Evolutionary conservation across 2,888 invertebrate species (phyloP).

Genomic region (Agriopis leucophaearia): DNA sequence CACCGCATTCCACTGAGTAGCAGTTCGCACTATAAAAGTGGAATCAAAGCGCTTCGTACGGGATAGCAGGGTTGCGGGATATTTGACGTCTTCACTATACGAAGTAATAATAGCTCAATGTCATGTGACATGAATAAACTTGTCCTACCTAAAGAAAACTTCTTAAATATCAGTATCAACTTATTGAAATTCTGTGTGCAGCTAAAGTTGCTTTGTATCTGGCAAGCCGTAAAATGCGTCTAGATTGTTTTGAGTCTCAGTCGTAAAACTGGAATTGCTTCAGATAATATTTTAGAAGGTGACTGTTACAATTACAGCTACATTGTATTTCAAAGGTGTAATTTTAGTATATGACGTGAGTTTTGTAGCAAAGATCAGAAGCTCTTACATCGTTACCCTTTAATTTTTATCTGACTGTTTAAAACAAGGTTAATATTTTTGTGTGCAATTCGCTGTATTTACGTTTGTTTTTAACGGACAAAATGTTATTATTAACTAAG

Average conservation of each 20-base stretch:
- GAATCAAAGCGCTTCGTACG: no score
- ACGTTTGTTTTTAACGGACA: no score
- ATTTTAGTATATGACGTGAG: constrained; percentile 26
- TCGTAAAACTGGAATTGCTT: constrained; percentile 29
- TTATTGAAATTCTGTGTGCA: constrained; percentile 19
- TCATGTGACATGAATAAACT: neutral
- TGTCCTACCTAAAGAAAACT: neutral
- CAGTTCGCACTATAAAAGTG: no score
- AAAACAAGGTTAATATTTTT: neutral
- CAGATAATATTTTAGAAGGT: constrained; percentile 24
- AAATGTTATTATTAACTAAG: no score
- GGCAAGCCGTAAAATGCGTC: constrained; percentile 12
- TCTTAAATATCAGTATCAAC: neutral
- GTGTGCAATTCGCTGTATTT: neutral
- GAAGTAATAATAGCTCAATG: no score
- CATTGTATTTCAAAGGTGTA: constrained; percentile 21
- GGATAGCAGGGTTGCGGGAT: no score
- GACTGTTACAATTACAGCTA: constrained; percentile 18
- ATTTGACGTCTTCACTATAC: no score
- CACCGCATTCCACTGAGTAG: no score
- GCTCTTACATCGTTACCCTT: neutral
- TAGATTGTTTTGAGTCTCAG: constrained; percentile 19
- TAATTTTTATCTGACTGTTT: neutral
- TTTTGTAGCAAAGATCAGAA: constrained; percentile 14
- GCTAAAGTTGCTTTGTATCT: constrained; percentile 13